A percentile compares a stretch with the other conserved stretches of the same genome.
Evolutionary conservation across 1,140 invertebrate genomes (phyloP).

Genomic region (Chrysopa pallens): DNA sequence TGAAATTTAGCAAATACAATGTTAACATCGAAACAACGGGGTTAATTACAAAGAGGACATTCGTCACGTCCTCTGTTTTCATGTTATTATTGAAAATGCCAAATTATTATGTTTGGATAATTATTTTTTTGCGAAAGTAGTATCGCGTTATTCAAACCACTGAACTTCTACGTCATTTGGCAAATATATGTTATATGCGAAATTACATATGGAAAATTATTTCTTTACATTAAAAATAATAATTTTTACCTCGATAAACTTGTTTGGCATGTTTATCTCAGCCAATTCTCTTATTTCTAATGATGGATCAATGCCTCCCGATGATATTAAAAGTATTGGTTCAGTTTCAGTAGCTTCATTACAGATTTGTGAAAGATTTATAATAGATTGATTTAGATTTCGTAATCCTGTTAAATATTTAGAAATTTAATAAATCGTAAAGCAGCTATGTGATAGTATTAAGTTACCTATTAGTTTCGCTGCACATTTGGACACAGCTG

Average conservation of each 20-base stretch:
- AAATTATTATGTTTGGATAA: no score
- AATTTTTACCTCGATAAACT: slow-evolving; percentile 33
- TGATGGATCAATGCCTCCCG: slow-evolving; percentile 67
- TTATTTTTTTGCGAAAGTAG: no score
- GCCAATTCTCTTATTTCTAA: slow-evolving; percentile 53
- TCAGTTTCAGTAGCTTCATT: slow-evolving; percentile 35
- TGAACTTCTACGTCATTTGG: no score
- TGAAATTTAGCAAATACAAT: no score
- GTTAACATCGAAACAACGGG: no score
- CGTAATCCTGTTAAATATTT: slow-evolving; percentile 31
- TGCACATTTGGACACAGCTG: slow-evolving; percentile 51
- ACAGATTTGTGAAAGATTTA: slow-evolving; percentile 38
- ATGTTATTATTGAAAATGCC: no score
- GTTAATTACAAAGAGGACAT: no score
- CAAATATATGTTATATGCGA: no score
- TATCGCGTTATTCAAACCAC: no score
- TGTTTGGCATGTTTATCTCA: slow-evolving; percentile 27
- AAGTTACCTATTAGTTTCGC: slow-evolving; percentile 40
- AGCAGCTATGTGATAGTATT: neutral
- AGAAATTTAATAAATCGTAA: slow-evolving; percentile 2
- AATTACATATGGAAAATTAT: neutral
- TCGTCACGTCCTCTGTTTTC: no score
- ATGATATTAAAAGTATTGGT: slow-evolving; percentile 59
- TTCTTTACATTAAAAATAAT: neutral
- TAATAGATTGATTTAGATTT: slow-evolving; percentile 38